Base-by-base conservation (phyloP, 2,888 invertebrate species). In the Clepsis dumicolana region DNA sequence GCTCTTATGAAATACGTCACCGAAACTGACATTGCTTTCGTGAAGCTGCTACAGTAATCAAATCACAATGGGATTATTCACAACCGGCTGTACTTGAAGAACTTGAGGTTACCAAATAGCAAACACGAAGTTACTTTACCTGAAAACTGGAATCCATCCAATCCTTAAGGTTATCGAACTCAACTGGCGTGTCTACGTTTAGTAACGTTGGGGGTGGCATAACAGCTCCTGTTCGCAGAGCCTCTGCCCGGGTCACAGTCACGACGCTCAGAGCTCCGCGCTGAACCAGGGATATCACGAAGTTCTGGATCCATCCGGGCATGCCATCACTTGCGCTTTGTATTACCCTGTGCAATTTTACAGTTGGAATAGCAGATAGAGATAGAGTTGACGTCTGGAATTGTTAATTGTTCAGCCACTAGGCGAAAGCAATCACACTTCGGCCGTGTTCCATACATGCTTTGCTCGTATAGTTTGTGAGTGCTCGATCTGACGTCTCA, bases 251-350 rank as follows among this genome's bases (percentile, higher is more conserved):
- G 1, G 84, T 80, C 8, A 94, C 80, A 12, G 89, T 88, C 48
- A 88, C 80, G 21, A 94, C 91, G 0, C 86, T 78, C 21, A 95
- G 73, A 0, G 90, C 93, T 14, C 93, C 92, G 0, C 94, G 90
- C 79, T 96, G 95, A 1, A 94, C 80, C 7, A 95, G 84, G 59
- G 94, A 95, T 50, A 95, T 89, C 27, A 96, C 83, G 74, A 94
- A 95, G 80, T 94, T 95, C 79, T 96, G 95, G 65, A 96, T 94
- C 96, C 96, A 96, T 1, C 96, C 96, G 0, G 96, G 95, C 83
- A 95, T 94, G 0, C 96, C 96, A 25, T 89, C 88, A 77, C 95
- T 95, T 70, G 93, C 94, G 32, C 93, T 91, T 78, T 96, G 95
- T 72, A 96, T 94, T 83, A 89, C 80, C 69, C 89, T 91, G 73